Evolutionary conservation across 2,888 invertebrate species (phyloP).

Genomic region (Acanthoscelides obtectus): DNA sequence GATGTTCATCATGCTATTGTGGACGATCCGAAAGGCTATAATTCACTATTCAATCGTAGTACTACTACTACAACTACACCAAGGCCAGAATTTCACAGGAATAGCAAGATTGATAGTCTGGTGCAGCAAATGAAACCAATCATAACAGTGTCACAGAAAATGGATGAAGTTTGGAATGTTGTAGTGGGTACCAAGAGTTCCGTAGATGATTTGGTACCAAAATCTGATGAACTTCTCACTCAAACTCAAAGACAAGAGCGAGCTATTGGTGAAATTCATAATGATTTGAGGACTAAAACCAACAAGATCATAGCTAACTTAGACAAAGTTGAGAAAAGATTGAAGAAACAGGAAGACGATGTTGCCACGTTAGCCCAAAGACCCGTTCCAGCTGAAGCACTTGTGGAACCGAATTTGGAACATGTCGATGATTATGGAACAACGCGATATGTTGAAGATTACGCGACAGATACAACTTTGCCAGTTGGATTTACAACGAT

Average conservation of each 20-base stretch:
- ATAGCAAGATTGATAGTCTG: constrained; percentile 74
- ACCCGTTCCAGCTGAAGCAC: constrained; percentile 68
- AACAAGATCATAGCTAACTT: constrained; percentile 84
- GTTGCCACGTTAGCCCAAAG: constrained; percentile 73
- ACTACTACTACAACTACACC: constrained; percentile 57
- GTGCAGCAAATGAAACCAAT: constrained; percentile 81
- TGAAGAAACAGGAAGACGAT: constrained; percentile 82
- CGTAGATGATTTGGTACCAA: constrained; percentile 79
- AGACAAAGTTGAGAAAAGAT: constrained; percentile 76
- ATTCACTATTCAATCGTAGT: constrained; percentile 39
- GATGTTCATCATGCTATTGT: constrained; percentile 82
- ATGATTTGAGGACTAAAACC: constrained; percentile 73
- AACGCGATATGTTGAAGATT: constrained; percentile 54
- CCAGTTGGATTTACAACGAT: constrained; percentile 43
- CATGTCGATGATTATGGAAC: constrained; percentile 74
- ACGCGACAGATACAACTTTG: constrained; percentile 37
- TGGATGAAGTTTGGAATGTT: constrained; percentile 89
- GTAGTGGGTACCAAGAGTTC: constrained; percentile 86
- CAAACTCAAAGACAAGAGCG: constrained; percentile 84
- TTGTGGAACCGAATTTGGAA: constrained; percentile 74
- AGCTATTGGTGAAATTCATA: constrained; percentile 81
- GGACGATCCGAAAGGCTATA: constrained; percentile 57
- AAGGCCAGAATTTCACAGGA: constrained; percentile 52
- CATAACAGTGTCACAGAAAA: constrained; percentile 80
- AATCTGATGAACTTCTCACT: constrained; percentile 78